A percentile compares a stretch with the other conserved stretches of the same genome.
Evolutionary conservation across 2,113 vertebrate genomes (phyloP).

Genomic region (Solea senegalensis): DNA sequence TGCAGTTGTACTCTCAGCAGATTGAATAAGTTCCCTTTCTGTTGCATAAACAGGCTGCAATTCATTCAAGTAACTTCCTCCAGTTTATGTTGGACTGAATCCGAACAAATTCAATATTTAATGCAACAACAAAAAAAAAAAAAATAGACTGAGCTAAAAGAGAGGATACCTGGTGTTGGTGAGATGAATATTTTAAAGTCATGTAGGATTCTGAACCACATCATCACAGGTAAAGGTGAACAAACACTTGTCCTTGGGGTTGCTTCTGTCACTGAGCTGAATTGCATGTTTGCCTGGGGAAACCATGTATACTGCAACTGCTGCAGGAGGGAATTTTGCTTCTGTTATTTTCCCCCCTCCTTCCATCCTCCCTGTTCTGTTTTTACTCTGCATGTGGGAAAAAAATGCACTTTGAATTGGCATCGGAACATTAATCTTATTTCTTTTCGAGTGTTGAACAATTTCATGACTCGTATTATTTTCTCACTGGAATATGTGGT

Average conservation of each 20-base stretch:
- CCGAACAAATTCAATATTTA: conserved; percentile 11
- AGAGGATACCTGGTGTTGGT: conserved; percentile 20
- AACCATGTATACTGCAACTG: conserved; percentile 14
- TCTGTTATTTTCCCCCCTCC: conserved; percentile 14
- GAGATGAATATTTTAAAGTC: conserved; percentile 60
- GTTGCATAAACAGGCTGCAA: not conserved
- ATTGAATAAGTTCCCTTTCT: not conserved
- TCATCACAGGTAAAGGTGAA: conserved; percentile 46
- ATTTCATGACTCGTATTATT: conserved; percentile 9
- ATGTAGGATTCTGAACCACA: conserved; percentile 16
- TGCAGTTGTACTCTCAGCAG: no score
- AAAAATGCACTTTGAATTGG: not conserved
- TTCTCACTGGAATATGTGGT: conserved; percentile 53
- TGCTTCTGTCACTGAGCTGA: conserved; percentile 29
- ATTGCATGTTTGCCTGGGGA: conserved; percentile 22
- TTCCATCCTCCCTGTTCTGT: conserved; percentile 21
- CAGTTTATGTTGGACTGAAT: conserved; percentile 11
- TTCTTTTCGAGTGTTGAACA: conserved; percentile 17
- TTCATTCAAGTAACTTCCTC: conserved; percentile 8
- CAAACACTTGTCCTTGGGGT: conserved; percentile 37
- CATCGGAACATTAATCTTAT: conserved; percentile 1
- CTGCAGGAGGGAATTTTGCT: not conserved
- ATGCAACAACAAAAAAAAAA: conserved; percentile 10
- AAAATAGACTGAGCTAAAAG: not conserved
- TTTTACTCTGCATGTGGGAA: not conserved